Evolutionary conservation across 2,797 vertebrate species (phyloP).

Genomic region (Acestrorhynchus altus): DNA sequence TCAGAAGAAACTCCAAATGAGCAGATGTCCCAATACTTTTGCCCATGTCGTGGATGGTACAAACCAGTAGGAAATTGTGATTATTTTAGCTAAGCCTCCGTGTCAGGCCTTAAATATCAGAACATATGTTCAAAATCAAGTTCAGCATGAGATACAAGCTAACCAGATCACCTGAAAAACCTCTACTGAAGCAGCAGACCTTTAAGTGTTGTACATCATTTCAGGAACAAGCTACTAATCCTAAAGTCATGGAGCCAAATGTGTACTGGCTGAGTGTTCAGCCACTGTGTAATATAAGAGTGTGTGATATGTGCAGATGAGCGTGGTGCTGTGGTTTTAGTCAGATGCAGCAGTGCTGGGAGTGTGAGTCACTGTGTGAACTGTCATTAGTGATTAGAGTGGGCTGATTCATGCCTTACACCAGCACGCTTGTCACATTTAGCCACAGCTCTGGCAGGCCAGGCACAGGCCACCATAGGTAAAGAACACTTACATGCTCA

Average conservation of each 20-base stretch:
- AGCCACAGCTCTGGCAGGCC: constrained; percentile 19
- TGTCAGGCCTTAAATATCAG: too few relatives aligned
- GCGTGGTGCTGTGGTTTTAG: constrained; percentile 27
- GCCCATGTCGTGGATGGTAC: too few relatives aligned
- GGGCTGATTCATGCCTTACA: constrained; percentile 51
- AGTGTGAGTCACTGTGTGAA: constrained; percentile 53
- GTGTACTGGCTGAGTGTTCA: constrained; percentile 2
- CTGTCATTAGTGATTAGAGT: constrained; percentile 56
- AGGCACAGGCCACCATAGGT: constrained; percentile 20
- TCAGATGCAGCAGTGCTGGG: constrained; percentile 39
- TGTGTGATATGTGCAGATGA: constrained; percentile 20
- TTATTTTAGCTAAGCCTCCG: too few relatives aligned
- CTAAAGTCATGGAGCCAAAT: constrained; percentile 6
- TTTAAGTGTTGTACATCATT: neutral
- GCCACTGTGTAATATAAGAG: neutral
- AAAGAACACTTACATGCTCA: neutral
- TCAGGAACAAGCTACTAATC: neutral
- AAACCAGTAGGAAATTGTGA: too few relatives aligned
- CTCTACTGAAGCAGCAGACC: neutral
- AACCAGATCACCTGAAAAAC: neutral
- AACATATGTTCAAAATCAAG: too few relatives aligned
- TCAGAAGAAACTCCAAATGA: too few relatives aligned
- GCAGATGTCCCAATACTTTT: too few relatives aligned
- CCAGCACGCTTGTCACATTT: constrained; percentile 44
- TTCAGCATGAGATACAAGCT: neutral